Base-by-base conservation (phyloP, 1,140 invertebrate genomes). In the Papilio machaon region DNA sequence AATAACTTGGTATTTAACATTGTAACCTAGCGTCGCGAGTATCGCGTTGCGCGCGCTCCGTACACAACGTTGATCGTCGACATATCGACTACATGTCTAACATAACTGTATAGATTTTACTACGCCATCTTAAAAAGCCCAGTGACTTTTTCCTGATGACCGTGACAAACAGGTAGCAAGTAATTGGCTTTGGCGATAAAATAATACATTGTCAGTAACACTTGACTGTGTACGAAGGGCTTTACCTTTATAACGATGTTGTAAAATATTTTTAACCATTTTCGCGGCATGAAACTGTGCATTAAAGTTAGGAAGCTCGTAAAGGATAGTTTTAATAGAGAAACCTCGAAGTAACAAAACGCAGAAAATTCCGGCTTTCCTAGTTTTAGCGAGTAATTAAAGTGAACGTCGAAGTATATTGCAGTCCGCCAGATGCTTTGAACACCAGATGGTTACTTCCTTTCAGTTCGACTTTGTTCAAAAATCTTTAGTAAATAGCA, bases 321-420 rank as follows among this genome's bases (percentile, higher is more conserved):
- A 73, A 73, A 73, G n/a, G 73, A 46, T 43, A 73, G 38, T 47
- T 46, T 73, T 46, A 47, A 47, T 46, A 73, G 43, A 73, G 43
- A 73, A 73, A 47, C 73, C 73, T 73, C 73, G 30, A 47, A 46
- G 73, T 73, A 73, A 73, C 73, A 75, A 47, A 75, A 75, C 46
- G 73, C 46, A 75, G 73, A 75, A 75, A 75, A 75, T 75, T 75
- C 73, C 19, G 47, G 43, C 47, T 75, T 47, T 58, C 17, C 19
- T 19, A 49, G 73, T 75, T 75, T 49, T 52, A 52, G 73, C 73
- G 43, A 75, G 73, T 75, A 75, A 75, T 75, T 75, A 75, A 75
- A 75, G n/a, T 75, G 73, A 75, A 75, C 73, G 73, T 75, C 73
- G 73, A 75, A 75, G 73, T 75, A 75, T 75, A 75, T 75, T 75